Percentiles rank a stretch among this genome's conserved stretches.
Conservation (phyloP, 1,140 invertebrate species). For the Magallana gigas region DNA sequence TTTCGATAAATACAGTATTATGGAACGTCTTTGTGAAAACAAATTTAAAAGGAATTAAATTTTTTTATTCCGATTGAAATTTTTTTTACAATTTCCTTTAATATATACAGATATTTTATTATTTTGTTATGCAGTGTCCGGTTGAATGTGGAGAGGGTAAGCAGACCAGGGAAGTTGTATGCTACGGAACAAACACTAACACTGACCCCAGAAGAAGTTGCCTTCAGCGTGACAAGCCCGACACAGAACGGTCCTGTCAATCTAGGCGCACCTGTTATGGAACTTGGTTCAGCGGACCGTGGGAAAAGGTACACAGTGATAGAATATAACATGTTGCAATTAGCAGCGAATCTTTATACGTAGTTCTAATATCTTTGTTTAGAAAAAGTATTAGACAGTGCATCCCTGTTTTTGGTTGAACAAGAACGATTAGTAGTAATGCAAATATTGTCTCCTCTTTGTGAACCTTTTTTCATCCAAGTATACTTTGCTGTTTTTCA, state of each 20-base stretch:
- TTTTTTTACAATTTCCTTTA: background rate
- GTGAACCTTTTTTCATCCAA: background rate
- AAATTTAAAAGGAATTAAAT: too few relatives aligned
- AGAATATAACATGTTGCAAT: too few relatives aligned
- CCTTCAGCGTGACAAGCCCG: slow-evolving; percentile 32
- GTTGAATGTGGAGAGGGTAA: slow-evolving; percentile 48
- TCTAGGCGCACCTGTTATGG: slow-evolving; percentile 32
- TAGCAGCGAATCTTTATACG: too few relatives aligned
- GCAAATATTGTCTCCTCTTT: background rate
- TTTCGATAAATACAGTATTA: too few relatives aligned
- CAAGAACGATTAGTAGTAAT: too few relatives aligned
- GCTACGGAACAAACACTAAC: slow-evolving; percentile 39
- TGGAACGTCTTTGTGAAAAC: too few relatives aligned
- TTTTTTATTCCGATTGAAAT: too few relatives aligned
- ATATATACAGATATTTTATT: background rate
- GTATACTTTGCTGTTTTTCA: background rate
- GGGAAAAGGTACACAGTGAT: slow-evolving; percentile 35
- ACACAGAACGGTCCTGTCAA: slow-evolving; percentile 12
- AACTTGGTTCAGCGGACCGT: slow-evolving; percentile 48
- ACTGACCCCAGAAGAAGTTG: slow-evolving; percentile 43
- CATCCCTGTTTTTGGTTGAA: too few relatives aligned
- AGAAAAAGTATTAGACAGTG: too few relatives aligned
- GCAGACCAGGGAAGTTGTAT: slow-evolving; percentile 43
- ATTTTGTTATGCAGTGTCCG: slow-evolving; percentile 43
- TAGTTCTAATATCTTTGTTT: too few relatives aligned